Evolutionary conservation across 2,113 vertebrate species (phyloP).

Genomic region (Hippocampus zosterae): DNA sequence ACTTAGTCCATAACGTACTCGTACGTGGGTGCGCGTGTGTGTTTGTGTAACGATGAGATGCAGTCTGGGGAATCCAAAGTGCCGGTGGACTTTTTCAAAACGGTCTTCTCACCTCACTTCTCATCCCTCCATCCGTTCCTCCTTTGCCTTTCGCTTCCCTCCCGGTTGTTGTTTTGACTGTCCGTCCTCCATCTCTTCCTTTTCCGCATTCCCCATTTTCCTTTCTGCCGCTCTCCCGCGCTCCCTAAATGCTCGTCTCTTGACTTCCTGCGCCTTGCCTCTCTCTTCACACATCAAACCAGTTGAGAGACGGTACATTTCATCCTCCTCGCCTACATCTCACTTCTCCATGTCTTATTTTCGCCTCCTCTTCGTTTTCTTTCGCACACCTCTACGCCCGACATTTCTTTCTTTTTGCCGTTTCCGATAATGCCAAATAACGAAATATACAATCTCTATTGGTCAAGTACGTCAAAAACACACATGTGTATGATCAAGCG

Average conservation of each 20-base stretch:
- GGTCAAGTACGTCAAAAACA: too few relatives aligned
- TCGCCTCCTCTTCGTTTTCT: neutral
- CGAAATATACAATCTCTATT: too few relatives aligned
- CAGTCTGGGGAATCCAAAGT: constrained; percentile 54
- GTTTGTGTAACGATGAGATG: constrained; percentile 51
- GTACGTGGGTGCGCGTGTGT: constrained; percentile 8
- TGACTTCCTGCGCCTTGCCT: neutral
- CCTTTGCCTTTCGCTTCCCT: constrained; percentile 15
- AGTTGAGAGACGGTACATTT: neutral
- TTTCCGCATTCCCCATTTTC: neutral
- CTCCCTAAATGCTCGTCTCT: neutral
- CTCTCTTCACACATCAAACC: neutral
- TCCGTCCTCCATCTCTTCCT: neutral
- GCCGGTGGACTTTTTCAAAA: constrained; percentile 65
- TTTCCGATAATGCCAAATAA: too few relatives aligned
- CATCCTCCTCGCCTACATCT: neutral
- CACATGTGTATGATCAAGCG: too few relatives aligned
- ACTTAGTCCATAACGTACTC: constrained; percentile 33
- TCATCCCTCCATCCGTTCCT: constrained; percentile 11
- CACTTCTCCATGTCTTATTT: neutral
- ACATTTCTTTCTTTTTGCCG: neutral
- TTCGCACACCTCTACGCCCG: too few relatives aligned
- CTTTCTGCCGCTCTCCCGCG: constrained; percentile 2
- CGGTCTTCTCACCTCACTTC: constrained; percentile 49
- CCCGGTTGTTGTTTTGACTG: constrained; percentile 3